Evolutionary conservation across 2,797 vertebrate species (phyloP), one percentile per base, ranked within the genome.

Genomic region (Pseudotriccus pelzelni): DNA sequence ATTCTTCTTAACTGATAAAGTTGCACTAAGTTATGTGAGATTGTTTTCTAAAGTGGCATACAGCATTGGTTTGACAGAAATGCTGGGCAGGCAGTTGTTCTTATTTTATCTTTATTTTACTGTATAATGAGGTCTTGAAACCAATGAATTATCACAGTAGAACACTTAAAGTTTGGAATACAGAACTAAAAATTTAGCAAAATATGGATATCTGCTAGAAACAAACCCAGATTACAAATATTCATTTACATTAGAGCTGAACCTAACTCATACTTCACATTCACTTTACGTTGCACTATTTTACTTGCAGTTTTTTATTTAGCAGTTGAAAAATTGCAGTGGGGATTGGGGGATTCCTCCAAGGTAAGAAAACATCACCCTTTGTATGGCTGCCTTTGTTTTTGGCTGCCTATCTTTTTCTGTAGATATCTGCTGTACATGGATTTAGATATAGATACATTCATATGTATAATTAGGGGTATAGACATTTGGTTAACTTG

Each of bases 61-160:
- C 95, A 89, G 73, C 80, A 55, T 24, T 55, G 76, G 50, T 93
- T 94, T 97, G 95, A 97, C 94, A 96, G 95, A 96, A 97, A 92
- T 97, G 87, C 95, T 93, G 46, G 46, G 37, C 80, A 87, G 78
- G 88, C 79, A 36, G 68, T 95, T 89, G 91, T 89, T 87, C 72
- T 68, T 90, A 78, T 95, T 96, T 97, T 93, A 64, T 95, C 78
- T 81, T 86, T 89, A 91, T 93, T 97, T 95, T 94, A 88, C 92
- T 96, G 88, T 91, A 23, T 85, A 94, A 92, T 87, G 24, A 90
- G 39, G 92, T 96, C 96, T 84, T 94, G 77, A 94, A 96, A 78
- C 84, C 66, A 66, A 68, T 92, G 92, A 95, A 96, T 96, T 95
- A 94, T 63, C 93, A 70, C 39, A 94, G 69, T 64, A 79, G 82